Evolutionary conservation across 2,888 invertebrate genomes (phyloP), one percentile per base, ranked within the genome.

Genomic region (Cantharis flavilabris): DNA sequence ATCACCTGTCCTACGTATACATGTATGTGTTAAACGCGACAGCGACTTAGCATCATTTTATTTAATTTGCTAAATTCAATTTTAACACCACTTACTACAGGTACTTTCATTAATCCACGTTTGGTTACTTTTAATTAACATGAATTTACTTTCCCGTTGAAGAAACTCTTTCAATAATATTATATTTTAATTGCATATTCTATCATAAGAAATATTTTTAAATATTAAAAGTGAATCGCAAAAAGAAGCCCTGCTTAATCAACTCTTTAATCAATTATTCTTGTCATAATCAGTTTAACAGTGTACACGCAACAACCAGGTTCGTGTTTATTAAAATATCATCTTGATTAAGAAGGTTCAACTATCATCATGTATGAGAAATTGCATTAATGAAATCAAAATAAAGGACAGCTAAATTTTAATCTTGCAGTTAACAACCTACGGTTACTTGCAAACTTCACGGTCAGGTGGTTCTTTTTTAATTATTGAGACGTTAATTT

Each of bases 1-100:
- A 84, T 87, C 87, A 87, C 87, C 87, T 87, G 87, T 86, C 85
- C 64, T 73, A 71, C 16, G 62, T 62, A 69, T 73, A 70, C 74
- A 75, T 63, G 73, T 67, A 67, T 67, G 65, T 23, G 65, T 20
- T 67, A 67, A 67, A 67, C 23, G 65, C 65, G n/a, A 23, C 65
- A 67, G 49, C 49, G 49, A 49, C 49, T 49, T 49, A 49, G n/a
- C 49, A 49, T 49, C 49, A n/a, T 49, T 49, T 49, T 49, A 49
- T 49, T 49, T 49, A 49, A 49, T 49, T 49, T 49, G 49, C 49
- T 49, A 49, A 49, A 49, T 49, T 49, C 49, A 49, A 49, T 49
- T 49, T 49, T 49, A 49, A 49, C 49, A 49, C 49, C 49, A 49
- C 49, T 49, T 49, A 49, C n/a, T 7, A n/a, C n/a, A 49, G 49